phyloP scores from a whole-genome alignment of 2,888 invertebrate genomes.

The Yponomeuta sedellus region DNA sequence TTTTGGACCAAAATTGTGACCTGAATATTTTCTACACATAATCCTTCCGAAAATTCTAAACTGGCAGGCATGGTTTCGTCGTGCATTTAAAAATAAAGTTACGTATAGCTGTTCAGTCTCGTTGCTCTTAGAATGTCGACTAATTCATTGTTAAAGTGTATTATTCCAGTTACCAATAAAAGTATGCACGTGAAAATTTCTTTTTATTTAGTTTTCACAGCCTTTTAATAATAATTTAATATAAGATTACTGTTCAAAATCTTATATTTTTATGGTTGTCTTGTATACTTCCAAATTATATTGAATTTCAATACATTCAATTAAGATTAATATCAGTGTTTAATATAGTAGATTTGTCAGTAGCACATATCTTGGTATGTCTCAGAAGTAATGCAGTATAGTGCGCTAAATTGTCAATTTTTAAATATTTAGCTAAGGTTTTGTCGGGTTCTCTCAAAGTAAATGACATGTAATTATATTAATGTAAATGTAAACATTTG shows the following conservation, averaged over 20 bases:
- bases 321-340: constrained; percentile 26
- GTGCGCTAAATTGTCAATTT: constrained; percentile 67
- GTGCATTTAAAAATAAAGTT: neutral
- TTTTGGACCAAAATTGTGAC: constrained; percentile 1
- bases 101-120: neutral
- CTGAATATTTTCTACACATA: neutral
- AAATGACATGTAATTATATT: constrained; percentile 50
- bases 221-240: neutral
- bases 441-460: constrained; percentile 50
- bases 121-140: constrained; percentile 24
- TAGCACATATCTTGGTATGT: constrained; percentile 25
- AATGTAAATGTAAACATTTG: constrained; percentile 57
- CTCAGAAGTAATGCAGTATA: constrained; percentile 24
- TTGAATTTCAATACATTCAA: constrained; percentile 8
- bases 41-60: neutral
- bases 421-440: constrained; percentile 64
- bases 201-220: constrained; percentile 36
- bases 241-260: constrained; percentile 5
- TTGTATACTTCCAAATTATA: constrained; percentile 10
- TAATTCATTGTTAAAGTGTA: constrained; percentile 44
- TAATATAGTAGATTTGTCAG: constrained; percentile 24
- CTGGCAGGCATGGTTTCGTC: neutral
- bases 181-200: constrained; percentile 44
- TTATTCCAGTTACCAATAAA: constrained; percentile 71
- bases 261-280: constrained; percentile 5